phyloP scores from a whole-genome alignment of 2,797 vertebrate genomes.

The Myotis pilosus region DNA sequence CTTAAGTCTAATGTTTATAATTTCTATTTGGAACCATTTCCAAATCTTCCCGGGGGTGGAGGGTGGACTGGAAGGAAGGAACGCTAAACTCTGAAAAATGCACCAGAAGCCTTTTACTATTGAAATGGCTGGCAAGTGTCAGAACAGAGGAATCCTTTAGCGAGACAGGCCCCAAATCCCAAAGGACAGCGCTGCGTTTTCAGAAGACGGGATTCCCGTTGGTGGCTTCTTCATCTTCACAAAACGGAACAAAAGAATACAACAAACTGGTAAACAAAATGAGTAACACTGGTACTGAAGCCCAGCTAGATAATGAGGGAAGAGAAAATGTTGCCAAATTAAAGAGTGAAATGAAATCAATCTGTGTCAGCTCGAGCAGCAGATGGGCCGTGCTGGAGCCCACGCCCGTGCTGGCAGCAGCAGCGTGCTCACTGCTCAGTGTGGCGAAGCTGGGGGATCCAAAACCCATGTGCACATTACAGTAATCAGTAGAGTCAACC shows the following conservation, averaged over 20 bases:
- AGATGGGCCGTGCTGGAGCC: constrained; percentile 66
- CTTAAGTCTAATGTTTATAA: constrained; percentile 70
- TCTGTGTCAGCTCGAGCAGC: constrained; percentile 63
- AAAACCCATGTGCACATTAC: constrained; percentile 49
- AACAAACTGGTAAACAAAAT: constrained; percentile 64
- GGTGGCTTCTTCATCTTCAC: constrained; percentile 31
- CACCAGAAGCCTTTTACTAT: constrained; percentile 42
- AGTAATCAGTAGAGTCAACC: constrained; percentile 7
- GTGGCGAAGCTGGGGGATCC: constrained; percentile 47
- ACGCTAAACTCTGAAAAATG: constrained; percentile 55
- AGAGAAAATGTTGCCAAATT: constrained; percentile 63
- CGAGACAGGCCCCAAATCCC: constrained; percentile 43
- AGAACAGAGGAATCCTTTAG: constrained; percentile 30
- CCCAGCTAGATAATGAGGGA: constrained; percentile 55
- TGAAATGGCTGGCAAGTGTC: constrained; percentile 54
- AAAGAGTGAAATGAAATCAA: constrained; percentile 67
- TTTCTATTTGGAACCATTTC: constrained; percentile 71
- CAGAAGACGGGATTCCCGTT: constrained; percentile 56
- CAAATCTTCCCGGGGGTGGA: constrained; percentile 59
- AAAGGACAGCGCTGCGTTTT: constrained; percentile 58
- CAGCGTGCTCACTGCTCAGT: not conserved
- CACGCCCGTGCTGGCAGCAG: constrained; percentile 56
- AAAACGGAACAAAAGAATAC: constrained; percentile 66
- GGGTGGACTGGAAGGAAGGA: not conserved
- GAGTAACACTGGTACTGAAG: constrained; percentile 59